A percentile compares a stretch with the other conserved stretches of the same genome.
Evolutionary conservation across 2,888 invertebrate species (phyloP).

Genomic region (Ormyrus rosae): DNA sequence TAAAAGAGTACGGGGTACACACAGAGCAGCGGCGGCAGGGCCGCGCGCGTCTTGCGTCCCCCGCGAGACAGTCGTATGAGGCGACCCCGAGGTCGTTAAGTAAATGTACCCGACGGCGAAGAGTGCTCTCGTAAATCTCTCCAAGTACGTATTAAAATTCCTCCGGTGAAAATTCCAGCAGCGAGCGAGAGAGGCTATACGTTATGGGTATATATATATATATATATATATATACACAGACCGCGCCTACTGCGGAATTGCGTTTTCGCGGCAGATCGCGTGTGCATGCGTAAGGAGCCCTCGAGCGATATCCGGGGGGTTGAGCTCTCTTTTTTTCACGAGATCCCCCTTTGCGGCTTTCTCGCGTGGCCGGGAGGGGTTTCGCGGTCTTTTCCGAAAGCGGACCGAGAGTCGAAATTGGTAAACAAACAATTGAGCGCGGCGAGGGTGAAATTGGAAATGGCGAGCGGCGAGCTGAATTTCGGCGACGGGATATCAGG

Average conservation of each 20-base stretch:
- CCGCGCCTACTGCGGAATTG: constrained; percentile 48
- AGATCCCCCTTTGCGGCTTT: background rate
- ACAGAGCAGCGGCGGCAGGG: background rate
- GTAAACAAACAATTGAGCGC: constrained; percentile 28
- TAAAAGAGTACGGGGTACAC: constrained; percentile 33
- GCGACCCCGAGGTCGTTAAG: constrained; percentile 57
- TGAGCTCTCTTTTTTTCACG: background rate
- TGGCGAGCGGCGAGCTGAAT: no score
- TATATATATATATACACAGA: no score
- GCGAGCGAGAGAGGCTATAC: background rate
- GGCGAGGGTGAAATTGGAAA: background rate
- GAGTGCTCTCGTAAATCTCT: constrained; percentile 61
- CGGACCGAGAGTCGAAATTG: background rate
- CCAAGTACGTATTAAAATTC: constrained; percentile 63
- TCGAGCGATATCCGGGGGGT: constrained; percentile 17
- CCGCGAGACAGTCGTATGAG: constrained; percentile 42
- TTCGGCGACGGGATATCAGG: no score
- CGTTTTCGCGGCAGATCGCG: constrained; percentile 55
- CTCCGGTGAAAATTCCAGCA: constrained; percentile 58
- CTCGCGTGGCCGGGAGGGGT: background rate
- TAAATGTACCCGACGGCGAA: constrained; percentile 55
- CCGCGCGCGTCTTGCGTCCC: background rate
- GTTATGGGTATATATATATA: no score
- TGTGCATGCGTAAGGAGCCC: constrained; percentile 15
- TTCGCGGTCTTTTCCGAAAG: background rate